A percentile compares a stretch with the other conserved stretches of the same genome.
These are phyloP conservation scores for Xylota segnis DNA, from an alignment of 2,888 invertebrate species.

Conservation along the genomic window DNA sequence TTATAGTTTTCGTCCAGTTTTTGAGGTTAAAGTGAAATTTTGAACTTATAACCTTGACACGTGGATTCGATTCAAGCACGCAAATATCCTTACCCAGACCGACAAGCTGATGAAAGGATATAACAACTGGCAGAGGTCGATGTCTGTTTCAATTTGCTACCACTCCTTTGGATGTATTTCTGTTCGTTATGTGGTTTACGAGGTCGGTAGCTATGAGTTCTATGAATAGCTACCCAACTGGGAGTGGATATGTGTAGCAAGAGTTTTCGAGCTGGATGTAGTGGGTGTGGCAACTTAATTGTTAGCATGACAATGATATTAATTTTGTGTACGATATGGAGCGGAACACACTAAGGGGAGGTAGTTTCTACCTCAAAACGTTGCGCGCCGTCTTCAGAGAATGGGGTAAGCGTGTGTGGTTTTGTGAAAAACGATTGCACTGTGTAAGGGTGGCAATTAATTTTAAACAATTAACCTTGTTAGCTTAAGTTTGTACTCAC, in stretches of 20 bases:
- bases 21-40: slow-evolving; percentile 52
- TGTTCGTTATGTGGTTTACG: slow-evolving; percentile 1
- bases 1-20: slow-evolving; percentile 48
- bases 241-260: slow-evolving; percentile 1
- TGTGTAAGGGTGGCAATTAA: slow-evolving; percentile 5
- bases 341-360: not conserved
- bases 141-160: slow-evolving; percentile 50
- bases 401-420: not conserved
- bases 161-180: slow-evolving; percentile 28
- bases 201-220: slow-evolving; percentile 10
- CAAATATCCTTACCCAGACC: slow-evolving; percentile 13
- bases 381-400: not conserved
- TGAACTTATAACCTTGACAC: slow-evolving; percentile 68
- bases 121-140: slow-evolving; percentile 39
- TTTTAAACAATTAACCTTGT: slow-evolving; percentile 29
- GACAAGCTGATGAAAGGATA: not conserved
- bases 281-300: slow-evolving; percentile 65
- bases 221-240: slow-evolving; percentile 27
- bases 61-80: slow-evolving; percentile 48
- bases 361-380: not conserved
- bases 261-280: not conserved
- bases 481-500: slow-evolving; percentile 2
- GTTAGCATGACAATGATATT: slow-evolving; percentile 57
- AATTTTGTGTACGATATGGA: slow-evolving; percentile 38
- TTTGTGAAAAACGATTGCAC: not conserved